A percentile compares a stretch with the other conserved stretches of the same genome.
phyloP scores from a whole-genome alignment of 1,140 invertebrate genomes.

The Dendrolimus punctatus region DNA sequence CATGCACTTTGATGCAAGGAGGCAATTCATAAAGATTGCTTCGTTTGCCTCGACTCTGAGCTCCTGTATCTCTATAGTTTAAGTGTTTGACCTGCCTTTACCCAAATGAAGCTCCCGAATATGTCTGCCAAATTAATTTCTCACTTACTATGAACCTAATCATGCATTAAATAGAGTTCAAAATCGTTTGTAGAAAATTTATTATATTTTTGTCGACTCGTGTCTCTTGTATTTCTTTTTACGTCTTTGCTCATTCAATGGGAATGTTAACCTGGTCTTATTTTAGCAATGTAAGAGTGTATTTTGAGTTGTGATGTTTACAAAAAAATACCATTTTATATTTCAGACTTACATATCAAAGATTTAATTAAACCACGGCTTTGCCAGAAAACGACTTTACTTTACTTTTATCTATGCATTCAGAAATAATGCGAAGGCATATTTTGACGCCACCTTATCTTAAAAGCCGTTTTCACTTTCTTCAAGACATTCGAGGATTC shows the following conservation, averaged over 20 bases:
- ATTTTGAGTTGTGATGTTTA: too few relatives aligned
- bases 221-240: slow-evolving; percentile 47
- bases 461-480: too few relatives aligned
- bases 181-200: slow-evolving; percentile 14
- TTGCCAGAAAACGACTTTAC: too few relatives aligned
- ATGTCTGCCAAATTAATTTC: slow-evolving; percentile 19
- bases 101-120: slow-evolving; percentile 37
- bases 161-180: slow-evolving; percentile 14
- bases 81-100: slow-evolving; percentile 54
- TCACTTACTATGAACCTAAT: slow-evolving; percentile 18
- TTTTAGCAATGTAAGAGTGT: slow-evolving; percentile 2
- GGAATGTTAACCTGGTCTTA: slow-evolving; percentile 38
- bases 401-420: too few relatives aligned
- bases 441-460: too few relatives aligned
- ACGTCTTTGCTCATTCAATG: slow-evolving; percentile 29
- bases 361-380: too few relatives aligned
- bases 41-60: slow-evolving; percentile 59
- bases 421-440: too few relatives aligned
- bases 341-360: too few relatives aligned
- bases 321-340: too few relatives aligned
- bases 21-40: slow-evolving; percentile 55
- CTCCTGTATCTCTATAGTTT: slow-evolving; percentile 57
- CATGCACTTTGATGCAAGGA: slow-evolving; percentile 33
- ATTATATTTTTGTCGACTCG: slow-evolving; percentile 20
- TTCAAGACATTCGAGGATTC: too few relatives aligned